Evolutionary conservation across 2,113 vertebrate genomes (phyloP), one percentile per base, ranked within the genome.

Genomic region (Dicentrarchus labrax): DNA sequence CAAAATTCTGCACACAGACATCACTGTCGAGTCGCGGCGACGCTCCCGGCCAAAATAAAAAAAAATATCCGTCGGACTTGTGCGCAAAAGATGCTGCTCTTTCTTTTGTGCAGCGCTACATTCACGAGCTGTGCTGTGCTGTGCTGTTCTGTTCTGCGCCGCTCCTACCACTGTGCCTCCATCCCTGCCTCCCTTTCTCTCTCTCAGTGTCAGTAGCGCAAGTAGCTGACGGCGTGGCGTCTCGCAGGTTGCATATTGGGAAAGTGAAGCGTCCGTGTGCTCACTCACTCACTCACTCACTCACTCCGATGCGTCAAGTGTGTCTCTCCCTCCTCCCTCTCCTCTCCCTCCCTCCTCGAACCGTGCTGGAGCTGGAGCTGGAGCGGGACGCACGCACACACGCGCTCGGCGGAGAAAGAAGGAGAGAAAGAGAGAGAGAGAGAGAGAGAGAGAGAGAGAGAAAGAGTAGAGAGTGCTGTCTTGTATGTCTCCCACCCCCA

Each of bases 241-340:
- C 75, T 88, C 70, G 90, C 87, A 87, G 94, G 76, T 90, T 82
- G 91, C 80, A 89, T 90, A 89, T 3, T 61, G 77, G 30, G 3
- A 71, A 73, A 94, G 91, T 92, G 81, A 77, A 91, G 91, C 78
- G 59, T 80, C 74, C 65, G 8, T 60, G 87, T 85, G 78, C 72
- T 61, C 45, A 47, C 45, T 30, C 30, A 2, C 45, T 30, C 30
- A 2, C 74, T 51, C 51, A 21, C 51, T 70, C 89, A 82, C 94
- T 94, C 86, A 74, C 95, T 86, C 91, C 72, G 86, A 91, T 80
- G 91, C 77, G 94, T 94, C 89, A 91, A 88, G 79, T 65, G 76
- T 76, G 47, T 62, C 47, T 38, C 56, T 4, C 56, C 48, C n/a
- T n/a, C 8, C 5, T n/a, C 17, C 10, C 11, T 13, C 9, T 53